Evolutionary conservation across 2,113 vertebrate species (phyloP).

Genomic region (Oophaga pumilio): DNA sequence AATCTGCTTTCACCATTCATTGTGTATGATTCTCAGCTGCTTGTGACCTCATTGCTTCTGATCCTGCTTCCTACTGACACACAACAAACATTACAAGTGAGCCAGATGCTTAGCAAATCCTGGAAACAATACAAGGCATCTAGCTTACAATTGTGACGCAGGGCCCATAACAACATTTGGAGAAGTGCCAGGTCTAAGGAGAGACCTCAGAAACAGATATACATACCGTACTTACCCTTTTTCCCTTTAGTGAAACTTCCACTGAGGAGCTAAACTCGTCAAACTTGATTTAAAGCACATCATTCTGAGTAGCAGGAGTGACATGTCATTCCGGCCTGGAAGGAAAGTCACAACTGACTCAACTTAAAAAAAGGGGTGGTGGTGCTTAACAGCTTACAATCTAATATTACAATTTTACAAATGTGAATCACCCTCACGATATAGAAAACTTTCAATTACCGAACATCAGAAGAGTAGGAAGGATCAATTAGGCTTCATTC

Average conservation of each 20-base stretch:
- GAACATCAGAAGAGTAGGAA: not conserved
- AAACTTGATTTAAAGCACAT: constrained; percentile 3
- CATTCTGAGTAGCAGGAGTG: not conserved
- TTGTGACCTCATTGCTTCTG: constrained; percentile 7
- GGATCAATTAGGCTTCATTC: not conserved
- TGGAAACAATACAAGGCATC: constrained; percentile 12
- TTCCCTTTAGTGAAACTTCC: not conserved
- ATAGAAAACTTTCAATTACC: not conserved
- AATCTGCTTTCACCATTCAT: constrained; percentile 16
- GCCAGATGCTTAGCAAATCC: not conserved
- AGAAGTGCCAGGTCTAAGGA: not conserved
- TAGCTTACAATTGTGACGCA: not conserved
- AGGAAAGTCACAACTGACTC: not conserved
- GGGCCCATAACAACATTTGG: not conserved
- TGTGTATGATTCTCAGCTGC: constrained; percentile 14
- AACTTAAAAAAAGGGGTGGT: not conserved
- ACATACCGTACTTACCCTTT: not conserved
- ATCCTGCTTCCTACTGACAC: constrained; percentile 2
- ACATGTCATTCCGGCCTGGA: not conserved
- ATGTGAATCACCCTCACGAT: not conserved
- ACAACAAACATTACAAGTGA: constrained; percentile 32
- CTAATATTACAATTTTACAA: not conserved
- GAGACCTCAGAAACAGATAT: not conserved
- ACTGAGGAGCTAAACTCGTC: not conserved
- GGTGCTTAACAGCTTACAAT: not conserved